Evolutionary conservation across 2,888 invertebrate genomes (phyloP).

Genomic region (Orthosia gothica): DNA sequence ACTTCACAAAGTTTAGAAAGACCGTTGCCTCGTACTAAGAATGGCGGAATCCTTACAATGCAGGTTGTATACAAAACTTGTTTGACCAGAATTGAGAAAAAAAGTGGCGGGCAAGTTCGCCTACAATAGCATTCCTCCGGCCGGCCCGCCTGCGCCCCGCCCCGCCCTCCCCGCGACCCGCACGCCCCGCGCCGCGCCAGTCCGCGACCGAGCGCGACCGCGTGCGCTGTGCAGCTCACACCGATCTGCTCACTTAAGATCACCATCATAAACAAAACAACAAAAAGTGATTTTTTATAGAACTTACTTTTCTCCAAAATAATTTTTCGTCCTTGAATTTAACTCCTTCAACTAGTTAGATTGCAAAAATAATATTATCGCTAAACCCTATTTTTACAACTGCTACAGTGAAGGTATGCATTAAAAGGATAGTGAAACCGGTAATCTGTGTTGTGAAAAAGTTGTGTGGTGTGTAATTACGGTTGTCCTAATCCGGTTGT

Average conservation of each 20-base stretch:
- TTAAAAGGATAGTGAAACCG: slow-evolving; percentile 78
- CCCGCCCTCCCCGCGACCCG: slow-evolving; percentile 47
- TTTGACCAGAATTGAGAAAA: slow-evolving; percentile 91
- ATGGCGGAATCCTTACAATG: slow-evolving; percentile 91
- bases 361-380: slow-evolving; percentile 51
- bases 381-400: slow-evolving; percentile 63
- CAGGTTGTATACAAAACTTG: slow-evolving; percentile 91
- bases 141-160: slow-evolving; percentile 82
- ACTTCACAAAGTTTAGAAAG: slow-evolving; percentile 82
- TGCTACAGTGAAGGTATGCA: slow-evolving; percentile 72
- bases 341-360: slow-evolving; percentile 22
- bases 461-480: slow-evolving; percentile 79
- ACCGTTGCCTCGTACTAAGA: slow-evolving; percentile 87
- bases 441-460: slow-evolving; percentile 82
- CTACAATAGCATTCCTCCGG: slow-evolving; percentile 91
- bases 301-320: slow-evolving; percentile 56
- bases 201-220: slow-evolving; percentile 85
- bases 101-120: slow-evolving; percentile 91
- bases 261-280: slow-evolving; percentile 78
- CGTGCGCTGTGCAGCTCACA: slow-evolving; percentile 75
- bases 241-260: slow-evolving; percentile 75
- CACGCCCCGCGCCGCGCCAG: slow-evolving; percentile 76
- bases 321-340: slow-evolving; percentile 51
- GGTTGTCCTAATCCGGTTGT: slow-evolving; percentile 78
- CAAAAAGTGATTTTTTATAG: slow-evolving; percentile 68